Evolutionary conservation across 2,888 invertebrate species (phyloP).

Genomic region (Kuschelorhynchus macadamiae): DNA sequence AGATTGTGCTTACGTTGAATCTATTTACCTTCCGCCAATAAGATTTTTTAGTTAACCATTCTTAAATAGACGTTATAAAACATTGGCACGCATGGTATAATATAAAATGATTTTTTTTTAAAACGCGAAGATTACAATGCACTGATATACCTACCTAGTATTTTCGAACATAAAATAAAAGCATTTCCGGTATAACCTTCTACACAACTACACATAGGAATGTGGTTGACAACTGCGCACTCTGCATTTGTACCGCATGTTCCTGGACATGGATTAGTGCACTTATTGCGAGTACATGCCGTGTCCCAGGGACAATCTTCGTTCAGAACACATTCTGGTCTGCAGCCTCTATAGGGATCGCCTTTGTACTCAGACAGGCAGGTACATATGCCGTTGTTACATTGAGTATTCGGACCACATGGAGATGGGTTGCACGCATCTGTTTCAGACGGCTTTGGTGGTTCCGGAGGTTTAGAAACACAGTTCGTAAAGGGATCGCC

Average conservation of each 20-base stretch:
- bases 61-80: too few relatives aligned
- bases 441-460: constrained; percentile 55
- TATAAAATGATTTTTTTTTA: not conserved
- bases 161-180: constrained; percentile 72
- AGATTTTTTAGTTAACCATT: too few relatives aligned
- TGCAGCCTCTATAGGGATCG: constrained; percentile 83
- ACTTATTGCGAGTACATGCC: constrained; percentile 82
- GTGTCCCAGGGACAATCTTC: constrained; percentile 79
- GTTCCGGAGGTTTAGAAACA: constrained; percentile 67
- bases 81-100: too few relatives aligned
- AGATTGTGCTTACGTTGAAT: not conserved
- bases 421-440: constrained; percentile 72
- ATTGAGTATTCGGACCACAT: constrained; percentile 83
- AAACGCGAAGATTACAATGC: not conserved
- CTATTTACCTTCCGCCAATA: too few relatives aligned
- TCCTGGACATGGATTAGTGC: constrained; percentile 83
- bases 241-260: constrained; percentile 83
- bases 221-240: constrained; percentile 83
- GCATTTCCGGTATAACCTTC: constrained; percentile 83
- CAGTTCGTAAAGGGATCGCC: constrained; percentile 77
- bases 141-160: constrained; percentile 64
- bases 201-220: constrained; percentile 83
- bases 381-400: constrained; percentile 78
- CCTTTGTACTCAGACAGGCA: constrained; percentile 83
- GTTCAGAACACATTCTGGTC: constrained; percentile 86